These are phyloP conservation scores for Platysternon megacephalum DNA, from an alignment of 2,113 vertebrate genomes.

Conservation along the genomic window DNA sequence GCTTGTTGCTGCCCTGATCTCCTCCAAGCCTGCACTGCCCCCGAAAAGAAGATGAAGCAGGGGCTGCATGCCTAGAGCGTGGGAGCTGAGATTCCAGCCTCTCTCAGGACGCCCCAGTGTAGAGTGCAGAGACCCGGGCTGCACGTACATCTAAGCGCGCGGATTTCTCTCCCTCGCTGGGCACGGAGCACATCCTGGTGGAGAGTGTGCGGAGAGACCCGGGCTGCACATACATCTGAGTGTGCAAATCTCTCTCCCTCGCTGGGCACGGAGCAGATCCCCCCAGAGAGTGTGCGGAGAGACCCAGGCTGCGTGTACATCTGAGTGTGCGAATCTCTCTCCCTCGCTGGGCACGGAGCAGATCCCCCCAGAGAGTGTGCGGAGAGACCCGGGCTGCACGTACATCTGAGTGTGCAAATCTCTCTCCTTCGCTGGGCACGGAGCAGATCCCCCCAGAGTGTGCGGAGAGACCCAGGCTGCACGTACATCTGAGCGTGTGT, in stretches of 20 bases:
- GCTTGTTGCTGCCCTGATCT: too few species aligned
- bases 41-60: neutral
- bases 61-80: neutral
- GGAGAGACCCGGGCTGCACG: neutral
- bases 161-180: rapidly evolving
- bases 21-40: neutral
- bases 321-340: too few species aligned
- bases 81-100: neutral
- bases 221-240: neutral
- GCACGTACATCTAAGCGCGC: neutral
- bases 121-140: neutral
- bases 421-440: rapidly evolving
- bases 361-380: too few species aligned
- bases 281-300: too few species aligned
- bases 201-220: rapidly evolving
- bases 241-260: neutral
- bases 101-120: neutral
- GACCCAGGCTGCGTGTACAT: too few species aligned
- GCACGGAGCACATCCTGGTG: too few species aligned
- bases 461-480: neutral
- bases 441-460: too few species aligned
- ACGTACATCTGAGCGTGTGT: neutral
- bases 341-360: too few species aligned
- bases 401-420: neutral
- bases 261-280: neutral